phyloP scores from a whole-genome alignment of 2,113 vertebrate genomes.

The Callospermophilus lateralis region DNA sequence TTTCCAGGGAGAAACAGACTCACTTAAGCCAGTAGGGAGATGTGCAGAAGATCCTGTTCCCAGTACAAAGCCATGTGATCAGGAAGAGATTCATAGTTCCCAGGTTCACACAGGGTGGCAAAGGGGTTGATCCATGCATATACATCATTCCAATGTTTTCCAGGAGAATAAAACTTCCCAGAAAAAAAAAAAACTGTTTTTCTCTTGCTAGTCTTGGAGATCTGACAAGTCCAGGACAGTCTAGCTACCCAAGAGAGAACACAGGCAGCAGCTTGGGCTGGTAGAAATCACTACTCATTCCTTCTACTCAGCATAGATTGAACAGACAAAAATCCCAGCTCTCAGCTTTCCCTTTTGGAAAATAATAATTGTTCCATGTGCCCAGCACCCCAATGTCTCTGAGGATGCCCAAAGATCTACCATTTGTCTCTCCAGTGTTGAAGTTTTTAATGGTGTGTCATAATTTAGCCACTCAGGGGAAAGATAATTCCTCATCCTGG shows the following conservation, averaged over 20 bases:
- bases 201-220: neutral
- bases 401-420: neutral
- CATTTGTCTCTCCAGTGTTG: neutral
- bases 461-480: neutral
- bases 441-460: neutral
- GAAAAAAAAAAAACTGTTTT: neutral
- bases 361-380: neutral
- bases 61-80: neutral
- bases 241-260: neutral
- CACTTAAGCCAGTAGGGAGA: neutral
- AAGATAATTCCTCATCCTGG: neutral
- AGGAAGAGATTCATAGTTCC: neutral
- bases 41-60: neutral
- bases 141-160: neutral
- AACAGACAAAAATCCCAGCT: neutral
- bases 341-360: neutral
- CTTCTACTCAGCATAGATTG: neutral
- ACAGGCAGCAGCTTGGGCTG: neutral
- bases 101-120: neutral
- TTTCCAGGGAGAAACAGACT: neutral
- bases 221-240: neutral
- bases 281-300: neutral
- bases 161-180: fast-evolving
- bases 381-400: neutral
- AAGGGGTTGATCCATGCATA: neutral